Evolutionary conservation across 1,140 invertebrate genomes (phyloP).

Genomic region (Augochlora pura): DNA sequence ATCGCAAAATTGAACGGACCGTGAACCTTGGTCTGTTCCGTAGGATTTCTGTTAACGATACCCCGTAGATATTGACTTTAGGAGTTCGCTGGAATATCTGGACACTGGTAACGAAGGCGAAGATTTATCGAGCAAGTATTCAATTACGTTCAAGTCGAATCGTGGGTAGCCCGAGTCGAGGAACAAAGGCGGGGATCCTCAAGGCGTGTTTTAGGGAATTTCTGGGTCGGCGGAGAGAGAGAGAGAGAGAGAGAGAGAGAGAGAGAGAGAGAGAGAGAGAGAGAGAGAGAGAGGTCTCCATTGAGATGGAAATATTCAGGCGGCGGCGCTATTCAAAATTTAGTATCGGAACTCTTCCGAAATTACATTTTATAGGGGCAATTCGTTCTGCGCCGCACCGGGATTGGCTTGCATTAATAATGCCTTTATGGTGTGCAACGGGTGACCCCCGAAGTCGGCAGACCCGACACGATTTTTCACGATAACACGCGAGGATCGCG

Average conservation of each 20-base stretch:
- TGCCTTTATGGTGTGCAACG: constrained; percentile 68
- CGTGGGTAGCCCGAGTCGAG: neutral
- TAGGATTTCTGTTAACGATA: too few relatives aligned
- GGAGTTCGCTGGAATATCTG: too few relatives aligned
- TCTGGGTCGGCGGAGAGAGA: too few relatives aligned
- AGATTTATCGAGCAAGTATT: neutral
- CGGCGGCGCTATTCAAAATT: constrained; percentile 70
- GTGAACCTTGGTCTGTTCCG: too few relatives aligned
- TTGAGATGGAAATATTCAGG: constrained; percentile 66
- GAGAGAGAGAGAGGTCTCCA: constrained; percentile 49
- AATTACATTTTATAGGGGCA: constrained; percentile 77
- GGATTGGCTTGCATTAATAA: constrained; percentile 77
- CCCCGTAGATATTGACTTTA: too few relatives aligned
- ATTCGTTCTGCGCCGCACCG: constrained; percentile 70
- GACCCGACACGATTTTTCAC: constrained; percentile 65
- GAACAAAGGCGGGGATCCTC: constrained; percentile 20
- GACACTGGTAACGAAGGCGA: too few relatives aligned
- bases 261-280: too few relatives aligned
- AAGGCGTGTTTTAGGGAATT: constrained; percentile 23
- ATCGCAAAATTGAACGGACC: too few relatives aligned
- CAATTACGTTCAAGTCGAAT: constrained; percentile 2
- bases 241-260: too few relatives aligned
- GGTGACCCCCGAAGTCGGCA: constrained; percentile 68
- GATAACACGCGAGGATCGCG: constrained; percentile 1
- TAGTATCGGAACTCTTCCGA: constrained; percentile 70